Conservation (phyloP, 35 echinoderm and acorn worm genomes). For the Diadema setosum region DNA sequence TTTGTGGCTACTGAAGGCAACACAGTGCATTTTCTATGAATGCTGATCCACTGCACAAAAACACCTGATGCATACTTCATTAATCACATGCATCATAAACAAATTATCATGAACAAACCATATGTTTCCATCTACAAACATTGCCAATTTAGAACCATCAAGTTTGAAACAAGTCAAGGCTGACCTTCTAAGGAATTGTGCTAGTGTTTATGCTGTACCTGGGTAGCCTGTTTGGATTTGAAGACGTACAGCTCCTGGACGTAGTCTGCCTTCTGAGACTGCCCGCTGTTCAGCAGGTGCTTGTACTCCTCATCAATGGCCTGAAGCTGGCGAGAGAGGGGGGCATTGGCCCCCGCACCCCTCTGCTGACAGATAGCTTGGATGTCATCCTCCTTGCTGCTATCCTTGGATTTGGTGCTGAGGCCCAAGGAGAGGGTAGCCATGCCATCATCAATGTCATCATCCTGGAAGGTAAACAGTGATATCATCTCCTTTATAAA, state of each 20-base stretch:
- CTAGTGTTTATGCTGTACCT: conserved; percentile 75
- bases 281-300: conserved; percentile 74
- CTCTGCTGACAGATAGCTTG: conserved; percentile 88
- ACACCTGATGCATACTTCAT: no score
- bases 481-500: no score
- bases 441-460: conserved; percentile 63
- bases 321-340: conserved; percentile 78
- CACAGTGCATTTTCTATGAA: no score
- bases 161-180: no score
- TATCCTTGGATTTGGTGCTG: conserved; percentile 67
- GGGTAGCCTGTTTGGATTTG: conserved; percentile 96
- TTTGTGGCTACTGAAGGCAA: no score
- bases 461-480: conserved; percentile 44
- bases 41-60: no score
- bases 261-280: conserved; percentile 93
- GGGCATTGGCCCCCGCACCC: conserved; percentile 77
- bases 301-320: conserved; percentile 98
- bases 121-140: no score
- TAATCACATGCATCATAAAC: no score
- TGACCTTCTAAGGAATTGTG: no score
- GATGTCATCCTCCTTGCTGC: conserved; percentile 93
- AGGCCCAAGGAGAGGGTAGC: conserved; percentile 42
- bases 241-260: conserved; percentile 84
- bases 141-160: no score
- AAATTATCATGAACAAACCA: no score